Base-by-base conservation (phyloP, 1,140 invertebrate genomes). In the Drosophila mayri region DNA sequence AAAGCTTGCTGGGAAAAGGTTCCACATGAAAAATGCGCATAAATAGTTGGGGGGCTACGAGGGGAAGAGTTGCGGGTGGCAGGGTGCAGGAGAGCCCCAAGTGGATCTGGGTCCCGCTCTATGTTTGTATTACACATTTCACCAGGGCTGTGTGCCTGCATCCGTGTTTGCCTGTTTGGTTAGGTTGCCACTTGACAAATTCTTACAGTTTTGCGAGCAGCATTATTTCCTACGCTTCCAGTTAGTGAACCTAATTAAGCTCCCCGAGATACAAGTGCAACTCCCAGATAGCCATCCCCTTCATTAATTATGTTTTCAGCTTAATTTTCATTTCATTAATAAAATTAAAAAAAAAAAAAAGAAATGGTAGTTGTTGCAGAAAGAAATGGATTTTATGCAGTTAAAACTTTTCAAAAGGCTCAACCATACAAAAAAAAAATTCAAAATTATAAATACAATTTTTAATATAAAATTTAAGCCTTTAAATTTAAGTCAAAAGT, bases 171-270 rank as follows among this genome's bases (percentile, higher is more conserved):
- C 66, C 40, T 76, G 57, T 74, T 37, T 76, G 70, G 70, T 60
- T 73, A 73, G 70, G 70, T 64, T 86, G 84, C 72, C 84, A 88
- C 84, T 87, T 87, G 84, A 88, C 85, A 88, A 90, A 78, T 88
- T 90, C 80, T 77, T 78, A 71, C 83, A 88, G 79, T 87, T 79
- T 87, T 79, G 60, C 65, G 49, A 77, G 82, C 81, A 84, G 79
- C 66, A 79, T 87, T 70, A 70, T 86, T 79, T 37, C 46, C 59
- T 68, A 50, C 75, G 82, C 75, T 72, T 74, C 66, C 66, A 72
- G 68, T 50, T 43, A 43, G 70, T 72, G 54, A 73, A 72, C 70
- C 70, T 73, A 73, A 73, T 73, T 73, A 73, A 41, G 50, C 37
- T 59, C 28, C 43, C 37, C 43, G 16, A 58, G 35, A 70, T 28